phyloP scores from a whole-genome alignment of 2,797 vertebrate species.

The Myiothlypis chrysogaster region DNA sequence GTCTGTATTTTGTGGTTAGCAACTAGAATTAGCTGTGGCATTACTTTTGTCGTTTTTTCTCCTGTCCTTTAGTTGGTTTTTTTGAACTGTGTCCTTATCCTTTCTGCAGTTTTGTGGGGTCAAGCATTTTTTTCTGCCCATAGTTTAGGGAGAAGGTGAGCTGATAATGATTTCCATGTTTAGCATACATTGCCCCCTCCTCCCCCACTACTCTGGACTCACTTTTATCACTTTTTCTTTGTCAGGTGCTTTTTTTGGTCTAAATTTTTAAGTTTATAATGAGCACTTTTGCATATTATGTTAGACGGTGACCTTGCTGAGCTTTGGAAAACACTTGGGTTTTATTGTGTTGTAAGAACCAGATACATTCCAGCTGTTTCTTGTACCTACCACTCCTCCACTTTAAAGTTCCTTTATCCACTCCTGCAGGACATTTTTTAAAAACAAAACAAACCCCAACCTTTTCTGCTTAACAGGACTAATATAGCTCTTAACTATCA shows the following conservation, averaged over 20 bases:
- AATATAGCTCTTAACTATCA: neutral
- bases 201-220: neutral
- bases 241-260: neutral
- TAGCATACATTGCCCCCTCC: neutral
- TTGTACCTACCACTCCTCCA: neutral
- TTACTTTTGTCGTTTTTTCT: neutral
- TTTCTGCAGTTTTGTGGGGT: neutral
- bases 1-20: neutral
- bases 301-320: neutral
- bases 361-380: conserved; percentile 38
- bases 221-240: neutral
- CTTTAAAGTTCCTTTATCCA: neutral
- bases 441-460: neutral
- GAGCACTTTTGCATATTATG: neutral
- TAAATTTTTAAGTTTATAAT: neutral
- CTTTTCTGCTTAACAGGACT: neutral
- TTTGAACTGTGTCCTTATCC: neutral
- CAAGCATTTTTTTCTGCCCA: neutral
- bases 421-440: neutral
- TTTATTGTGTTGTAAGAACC: conserved; percentile 27
- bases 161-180: neutral
- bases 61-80: neutral
- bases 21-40: neutral
- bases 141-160: neutral
- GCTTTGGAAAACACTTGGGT: neutral